These are phyloP conservation scores for Caenorhabditis sp. DNA, from an alignment of 2,888 invertebrate genomes.

Conservation along the genomic window DNA sequence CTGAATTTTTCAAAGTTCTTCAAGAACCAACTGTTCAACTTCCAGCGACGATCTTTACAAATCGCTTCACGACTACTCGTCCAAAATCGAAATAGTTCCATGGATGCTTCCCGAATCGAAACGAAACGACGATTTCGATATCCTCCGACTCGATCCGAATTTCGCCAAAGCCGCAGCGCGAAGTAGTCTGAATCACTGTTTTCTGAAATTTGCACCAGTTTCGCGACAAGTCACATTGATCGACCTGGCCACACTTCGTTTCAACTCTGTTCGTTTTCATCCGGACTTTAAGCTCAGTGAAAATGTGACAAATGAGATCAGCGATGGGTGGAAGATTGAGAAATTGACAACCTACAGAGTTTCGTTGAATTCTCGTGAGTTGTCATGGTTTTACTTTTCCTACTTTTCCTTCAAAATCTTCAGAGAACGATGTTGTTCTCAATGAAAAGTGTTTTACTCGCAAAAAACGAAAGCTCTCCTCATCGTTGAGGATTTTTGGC, in stretches of 20 bases:
- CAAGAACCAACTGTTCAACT: no score
- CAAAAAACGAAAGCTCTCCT: neutral
- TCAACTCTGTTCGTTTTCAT: slow-evolving; percentile 27
- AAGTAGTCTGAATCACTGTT: slow-evolving; percentile 35
- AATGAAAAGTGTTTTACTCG: slow-evolving; percentile 36
- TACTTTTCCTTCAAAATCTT: neutral
- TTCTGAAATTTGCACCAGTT: slow-evolving; percentile 24
- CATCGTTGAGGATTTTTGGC: slow-evolving; percentile 8
- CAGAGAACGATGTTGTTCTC: slow-evolving; percentile 38
- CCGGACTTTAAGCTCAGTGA: slow-evolving; percentile 23
- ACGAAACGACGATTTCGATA: slow-evolving; percentile 24
- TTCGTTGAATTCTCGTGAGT: slow-evolving; percentile 32
- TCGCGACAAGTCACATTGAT: slow-evolving; percentile 20
- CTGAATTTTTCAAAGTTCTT: no score
- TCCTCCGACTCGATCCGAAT: slow-evolving; percentile 30
- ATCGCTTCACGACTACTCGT: slow-evolving; percentile 21
- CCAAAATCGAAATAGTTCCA: slow-evolving; percentile 33
- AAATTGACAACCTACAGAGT: slow-evolving; percentile 29
- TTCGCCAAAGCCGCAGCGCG: slow-evolving; percentile 25
- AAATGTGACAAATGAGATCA: slow-evolving; percentile 15
- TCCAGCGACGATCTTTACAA: slow-evolving; percentile 27
- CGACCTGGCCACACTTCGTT: slow-evolving; percentile 24
- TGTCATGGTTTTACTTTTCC: neutral
- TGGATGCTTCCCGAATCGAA: slow-evolving; percentile 33
- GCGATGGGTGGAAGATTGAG: slow-evolving; percentile 23